phyloP scores from a whole-genome alignment of 2,888 invertebrate genomes.

The Thymelicus sylvestris region DNA sequence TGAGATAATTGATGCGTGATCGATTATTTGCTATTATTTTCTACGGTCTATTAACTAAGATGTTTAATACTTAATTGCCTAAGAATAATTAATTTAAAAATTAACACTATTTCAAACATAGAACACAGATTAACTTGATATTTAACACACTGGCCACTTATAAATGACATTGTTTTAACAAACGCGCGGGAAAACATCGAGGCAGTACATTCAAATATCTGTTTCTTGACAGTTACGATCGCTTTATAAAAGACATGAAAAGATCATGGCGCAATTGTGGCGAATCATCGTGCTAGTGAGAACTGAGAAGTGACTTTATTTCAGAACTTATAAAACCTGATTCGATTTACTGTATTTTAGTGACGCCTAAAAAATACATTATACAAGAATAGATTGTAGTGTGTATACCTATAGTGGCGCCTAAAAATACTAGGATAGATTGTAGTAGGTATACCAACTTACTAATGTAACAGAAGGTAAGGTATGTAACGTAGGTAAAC shows the following conservation, averaged over 20 bases:
- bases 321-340: not conserved
- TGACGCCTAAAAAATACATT: too few relatives aligned
- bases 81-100: not conserved
- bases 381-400: too few relatives aligned
- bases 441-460: too few relatives aligned
- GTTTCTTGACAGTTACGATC: not conserved
- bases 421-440: not conserved
- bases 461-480: too few relatives aligned
- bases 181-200: constrained; percentile 13
- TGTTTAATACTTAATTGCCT: too few relatives aligned
- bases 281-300: not conserved
- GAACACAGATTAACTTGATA: constrained; percentile 10
- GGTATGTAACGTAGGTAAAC: too few relatives aligned
- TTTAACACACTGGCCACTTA: constrained; percentile 50
- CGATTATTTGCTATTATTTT: too few relatives aligned
- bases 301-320: not conserved
- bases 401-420: too few relatives aligned
- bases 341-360: not conserved
- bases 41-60: too few relatives aligned
- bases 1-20: constrained; percentile 46
- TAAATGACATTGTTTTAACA: constrained; percentile 6
- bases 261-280: constrained; percentile 11
- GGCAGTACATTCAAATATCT: constrained; percentile 9
- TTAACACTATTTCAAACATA: not conserved
- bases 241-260: constrained; percentile 9